These are phyloP conservation scores for Plutella xylostella DNA, from an alignment of 2,888 invertebrate species.

Conservation along the genomic window DNA sequence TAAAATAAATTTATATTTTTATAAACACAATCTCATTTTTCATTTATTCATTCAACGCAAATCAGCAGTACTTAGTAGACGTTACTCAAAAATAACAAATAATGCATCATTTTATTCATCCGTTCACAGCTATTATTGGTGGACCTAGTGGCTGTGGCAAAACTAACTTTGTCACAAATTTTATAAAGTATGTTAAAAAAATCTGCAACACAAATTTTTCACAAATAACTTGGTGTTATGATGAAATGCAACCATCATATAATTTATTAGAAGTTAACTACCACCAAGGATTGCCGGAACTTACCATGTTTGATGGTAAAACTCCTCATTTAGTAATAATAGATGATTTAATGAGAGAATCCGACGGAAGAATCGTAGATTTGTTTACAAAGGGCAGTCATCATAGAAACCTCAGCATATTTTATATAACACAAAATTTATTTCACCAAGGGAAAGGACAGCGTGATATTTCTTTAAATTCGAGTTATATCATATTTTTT, in stretches of 20 bases:
- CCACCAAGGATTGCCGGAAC: slow-evolving; percentile 22
- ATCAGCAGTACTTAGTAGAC: no score
- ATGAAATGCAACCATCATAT: slow-evolving; percentile 20
- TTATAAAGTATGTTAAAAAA: slow-evolving; percentile 12
- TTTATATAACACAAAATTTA: slow-evolving; percentile 23
- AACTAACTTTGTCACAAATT: slow-evolving; percentile 16
- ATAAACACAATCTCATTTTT: no score
- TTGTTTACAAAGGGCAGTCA: slow-evolving; percentile 23
- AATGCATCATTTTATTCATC: slow-evolving; percentile 14
- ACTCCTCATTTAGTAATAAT: slow-evolving; percentile 21
- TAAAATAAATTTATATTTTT: no score
- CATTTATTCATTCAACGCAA: no score
- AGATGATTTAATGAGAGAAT: slow-evolving; percentile 26
- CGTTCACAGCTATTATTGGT: slow-evolving; percentile 19
- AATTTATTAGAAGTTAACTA: slow-evolving; percentile 21
- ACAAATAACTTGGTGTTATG: slow-evolving; percentile 9
- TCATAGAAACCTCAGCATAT: slow-evolving; percentile 25
- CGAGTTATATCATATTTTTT: slow-evolving; percentile 22
- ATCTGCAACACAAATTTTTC: slow-evolving; percentile 11
- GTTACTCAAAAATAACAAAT: no score
- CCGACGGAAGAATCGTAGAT: slow-evolving; percentile 23
- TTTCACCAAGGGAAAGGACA: slow-evolving; percentile 23
- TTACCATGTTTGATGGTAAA: slow-evolving; percentile 22
- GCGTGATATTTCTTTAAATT: slow-evolving; percentile 21
- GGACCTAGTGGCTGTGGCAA: slow-evolving; percentile 24